Evolutionary conservation across 2,888 invertebrate genomes (phyloP), one percentile per base, ranked within the genome.

Genomic region (Onchidella celtica): DNA sequence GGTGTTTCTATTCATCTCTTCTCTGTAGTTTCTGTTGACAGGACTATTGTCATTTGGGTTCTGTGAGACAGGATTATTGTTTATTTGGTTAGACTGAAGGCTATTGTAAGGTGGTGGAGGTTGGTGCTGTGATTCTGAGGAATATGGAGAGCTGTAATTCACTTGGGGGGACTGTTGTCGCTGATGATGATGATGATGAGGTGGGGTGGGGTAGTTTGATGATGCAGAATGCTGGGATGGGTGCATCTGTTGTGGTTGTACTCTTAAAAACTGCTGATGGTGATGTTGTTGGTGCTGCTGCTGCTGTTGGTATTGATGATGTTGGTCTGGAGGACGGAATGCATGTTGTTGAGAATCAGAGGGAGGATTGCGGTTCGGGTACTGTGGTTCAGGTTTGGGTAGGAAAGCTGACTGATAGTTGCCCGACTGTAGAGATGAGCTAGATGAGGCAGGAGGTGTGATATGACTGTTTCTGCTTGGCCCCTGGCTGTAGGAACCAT

Each of bases 1-100:
- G 57, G 38, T 27, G 6, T 87, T 88, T 38, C 85, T 84, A 21
- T 89, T 74, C 40, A 90, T 78, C 66, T 86, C 86, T 6, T 88
- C 87, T 61, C 84, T 81, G 66, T 89, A 89, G 27, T 21, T 65
- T 1, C 24, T 24, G 9, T 47, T 47, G 6, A 47, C 47, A 17
- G 6, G 9, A 47, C 47, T 6, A 17, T 17, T 79, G 2, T 86
- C 86, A 61, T 79, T 85, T 27, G 59, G 55, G 9, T 55, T 40
- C 32, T 34, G 29, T 14, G 27, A 9, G 24, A 17, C 57, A 2
- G 38, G 32, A 36, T 47, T 72, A 24, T 27, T 29, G 17, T 65
- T 27, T 14, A 9, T 47, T 47, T 21, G 66, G 14, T 34, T 36
- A 61, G 59, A 65, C 11, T 24, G 55, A 21, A 34, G 17, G 27